Base-by-base conservation (phyloP, 2,797 vertebrate genomes). In the Spinus olivaceus region DNA sequence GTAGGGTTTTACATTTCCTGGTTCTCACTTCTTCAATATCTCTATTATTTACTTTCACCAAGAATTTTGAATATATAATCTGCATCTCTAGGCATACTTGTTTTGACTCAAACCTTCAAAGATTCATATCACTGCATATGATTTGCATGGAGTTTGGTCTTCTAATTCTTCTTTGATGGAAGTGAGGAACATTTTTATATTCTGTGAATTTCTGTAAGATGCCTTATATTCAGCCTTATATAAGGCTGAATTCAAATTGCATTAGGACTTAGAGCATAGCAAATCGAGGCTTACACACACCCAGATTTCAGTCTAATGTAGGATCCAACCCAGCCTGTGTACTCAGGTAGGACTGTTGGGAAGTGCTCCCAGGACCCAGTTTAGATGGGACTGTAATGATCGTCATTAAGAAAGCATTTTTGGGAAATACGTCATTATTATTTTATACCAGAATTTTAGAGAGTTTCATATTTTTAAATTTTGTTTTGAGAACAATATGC, bases 41-140 rank as follows among this genome's bases (percentile, higher is more conserved):
- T 82, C 33, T 93, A 39, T 89, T 95, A 69, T 92, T 90, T 90
- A 77, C 80, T 96, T 72, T 74, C 90, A 89, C 81, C 54, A 60
- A 71, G 59, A 82, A 65, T 87, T 97, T 80, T 47, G 13, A 90
- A 71, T 85, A 61, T 67, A 65, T 85, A 92, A 92, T 95, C 89
- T 94, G 72, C 72, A 89, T 82, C 71, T 16, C 10, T 70, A 88
- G 92, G 67, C 83, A 57, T 81, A 70, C 37, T 86, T 92, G 88
- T 92, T 95, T 92, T 94, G 70, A 92, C 88, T 95, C 71, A 88
- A 87, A 51, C 64, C 56, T 78, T 93, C 57, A 78, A 65, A 91
- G 74, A 82, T 87, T 91, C 53, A 10, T 89, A 67, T 80, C 84
- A 63, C 74, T 85, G 85, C 83, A 61, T 93, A 64, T 33, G 39